These are phyloP conservation scores for Proctacanthus coquilletti DNA, from an alignment of 1,140 invertebrate genomes.

Conservation along the genomic window DNA sequence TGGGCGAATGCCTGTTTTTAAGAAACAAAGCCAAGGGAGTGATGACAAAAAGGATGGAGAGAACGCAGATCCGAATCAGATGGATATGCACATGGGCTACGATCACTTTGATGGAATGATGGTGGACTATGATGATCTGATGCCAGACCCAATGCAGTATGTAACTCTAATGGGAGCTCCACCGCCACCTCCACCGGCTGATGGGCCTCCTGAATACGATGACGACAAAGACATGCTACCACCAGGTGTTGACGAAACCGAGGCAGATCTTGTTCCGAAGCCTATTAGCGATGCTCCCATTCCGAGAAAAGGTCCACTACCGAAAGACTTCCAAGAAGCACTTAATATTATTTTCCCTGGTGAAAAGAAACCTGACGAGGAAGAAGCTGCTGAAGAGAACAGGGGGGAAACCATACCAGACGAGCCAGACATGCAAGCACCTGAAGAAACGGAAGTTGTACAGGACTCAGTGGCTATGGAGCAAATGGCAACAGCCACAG, in stretches of 20 bases:
- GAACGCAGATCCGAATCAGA: slow-evolving; percentile 9
- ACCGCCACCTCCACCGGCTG: slow-evolving; percentile 20
- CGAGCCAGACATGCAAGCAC: slow-evolving; percentile 7
- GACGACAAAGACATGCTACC: slow-evolving; percentile 17
- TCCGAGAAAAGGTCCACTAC: slow-evolving; percentile 27
- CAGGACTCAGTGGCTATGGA: slow-evolving; percentile 21
- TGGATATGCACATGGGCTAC: slow-evolving; percentile 15
- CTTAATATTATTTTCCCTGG: slow-evolving; percentile 53
- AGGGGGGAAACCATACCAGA: slow-evolving; percentile 9
- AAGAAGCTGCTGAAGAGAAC: slow-evolving; percentile 9
- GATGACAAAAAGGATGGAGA: slow-evolving; percentile 27
- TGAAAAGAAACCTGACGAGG: slow-evolving; percentile 12
- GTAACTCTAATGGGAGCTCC: slow-evolving; percentile 23
- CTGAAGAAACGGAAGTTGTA: slow-evolving; percentile 8
- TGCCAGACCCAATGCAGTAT: slow-evolving; percentile 29
- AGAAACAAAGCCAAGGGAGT: slow-evolving; percentile 32
- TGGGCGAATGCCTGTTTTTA: slow-evolving; percentile 49
- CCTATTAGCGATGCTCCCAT: slow-evolving; percentile 10
- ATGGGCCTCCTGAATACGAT: background rate
- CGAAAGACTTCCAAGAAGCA: slow-evolving; percentile 51
- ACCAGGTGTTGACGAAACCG: slow-evolving; percentile 24
- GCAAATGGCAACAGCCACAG: slow-evolving; percentile 22
- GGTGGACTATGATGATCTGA: slow-evolving; percentile 28
- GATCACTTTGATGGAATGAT: slow-evolving; percentile 18
- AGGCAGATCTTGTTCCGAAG: slow-evolving; percentile 17